A percentile compares a stretch with the other conserved stretches of the same genome.
Evolutionary conservation across 2,888 invertebrate species (phyloP).

Genomic region (Sipunculus nudus): DNA sequence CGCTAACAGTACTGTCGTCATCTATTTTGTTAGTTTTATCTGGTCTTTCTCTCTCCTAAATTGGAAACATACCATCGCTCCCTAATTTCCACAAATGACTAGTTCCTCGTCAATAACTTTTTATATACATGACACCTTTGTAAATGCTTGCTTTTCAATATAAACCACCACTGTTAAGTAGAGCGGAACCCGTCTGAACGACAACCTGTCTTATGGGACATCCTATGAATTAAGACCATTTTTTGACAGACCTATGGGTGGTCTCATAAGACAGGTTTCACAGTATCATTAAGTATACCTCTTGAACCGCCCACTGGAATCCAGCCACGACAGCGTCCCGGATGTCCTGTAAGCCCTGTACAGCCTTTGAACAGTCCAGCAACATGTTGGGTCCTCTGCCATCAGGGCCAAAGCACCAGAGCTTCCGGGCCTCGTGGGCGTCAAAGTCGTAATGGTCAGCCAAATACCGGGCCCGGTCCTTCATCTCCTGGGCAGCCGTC

Average conservation of each 20-base stretch:
- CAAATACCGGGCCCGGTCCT: constrained; percentile 30
- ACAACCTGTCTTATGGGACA: no score
- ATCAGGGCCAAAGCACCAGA: constrained; percentile 44
- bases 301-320: constrained; percentile 37
- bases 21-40: no score
- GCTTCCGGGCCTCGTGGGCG: constrained; percentile 23
- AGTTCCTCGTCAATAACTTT: no score
- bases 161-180: no score
- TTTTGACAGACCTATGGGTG: not conserved
- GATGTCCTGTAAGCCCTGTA: constrained; percentile 37
- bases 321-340: constrained; percentile 35
- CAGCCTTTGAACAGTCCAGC: constrained; percentile 35
- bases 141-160: no score
- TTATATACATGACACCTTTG: no score
- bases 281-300: constrained; percentile 13
- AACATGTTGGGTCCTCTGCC: constrained; percentile 37
- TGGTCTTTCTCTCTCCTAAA: no score
- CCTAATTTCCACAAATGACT: no score
- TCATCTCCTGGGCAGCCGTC: constrained; percentile 19
- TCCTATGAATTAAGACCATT: not conserved
- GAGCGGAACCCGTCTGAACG: no score
- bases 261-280: no score
- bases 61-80: no score
- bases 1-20: no score
- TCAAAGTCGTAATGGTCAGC: constrained; percentile 34